These are phyloP conservation scores for Kuschelorhynchus macadamiae DNA, from an alignment of 2,888 invertebrate genomes.

Conservation along the genomic window DNA sequence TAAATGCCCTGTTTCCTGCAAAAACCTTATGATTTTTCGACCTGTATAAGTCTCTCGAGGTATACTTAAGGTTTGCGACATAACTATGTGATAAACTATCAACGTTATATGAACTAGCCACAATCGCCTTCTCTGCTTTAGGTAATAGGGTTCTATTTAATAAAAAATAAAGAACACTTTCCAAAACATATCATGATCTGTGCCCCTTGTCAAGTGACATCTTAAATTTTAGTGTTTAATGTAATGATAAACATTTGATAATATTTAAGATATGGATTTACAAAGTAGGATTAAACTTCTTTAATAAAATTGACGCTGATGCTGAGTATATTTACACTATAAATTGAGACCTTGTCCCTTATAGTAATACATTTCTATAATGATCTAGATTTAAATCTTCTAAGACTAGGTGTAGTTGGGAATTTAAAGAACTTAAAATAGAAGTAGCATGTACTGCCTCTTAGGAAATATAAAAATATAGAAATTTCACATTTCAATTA, in stretches of 20 bases:
- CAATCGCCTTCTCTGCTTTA: conserved; percentile 73
- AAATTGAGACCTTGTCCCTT: conserved; percentile 14
- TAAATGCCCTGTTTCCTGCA: too few species aligned
- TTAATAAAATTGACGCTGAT: conserved; percentile 30
- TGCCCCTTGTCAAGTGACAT: conserved; percentile 80
- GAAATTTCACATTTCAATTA: too few species aligned
- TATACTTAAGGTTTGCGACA: conserved; percentile 42
- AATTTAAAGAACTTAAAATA: too few species aligned
- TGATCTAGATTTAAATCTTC: neutral
- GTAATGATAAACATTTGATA: conserved; percentile 69
- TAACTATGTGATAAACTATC: conserved; percentile 67
- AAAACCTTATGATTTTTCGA: neutral
- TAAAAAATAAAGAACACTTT: conserved; percentile 66
- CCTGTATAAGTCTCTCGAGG: conserved; percentile 11
- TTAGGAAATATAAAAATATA: too few species aligned
- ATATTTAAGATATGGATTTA: conserved; percentile 69
- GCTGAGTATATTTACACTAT: conserved; percentile 48
- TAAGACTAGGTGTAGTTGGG: too few species aligned
- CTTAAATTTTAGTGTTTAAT: conserved; percentile 69
- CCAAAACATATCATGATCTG: conserved; percentile 86
- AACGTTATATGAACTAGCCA: conserved; percentile 69
- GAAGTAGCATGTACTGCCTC: too few species aligned
- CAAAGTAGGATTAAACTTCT: conserved; percentile 56
- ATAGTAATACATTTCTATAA: conserved; percentile 1
- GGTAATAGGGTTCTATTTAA: conserved; percentile 68